Base-by-base conservation (phyloP, 2,797 vertebrate species). In the Hippoglossus hippoglossus region DNA sequence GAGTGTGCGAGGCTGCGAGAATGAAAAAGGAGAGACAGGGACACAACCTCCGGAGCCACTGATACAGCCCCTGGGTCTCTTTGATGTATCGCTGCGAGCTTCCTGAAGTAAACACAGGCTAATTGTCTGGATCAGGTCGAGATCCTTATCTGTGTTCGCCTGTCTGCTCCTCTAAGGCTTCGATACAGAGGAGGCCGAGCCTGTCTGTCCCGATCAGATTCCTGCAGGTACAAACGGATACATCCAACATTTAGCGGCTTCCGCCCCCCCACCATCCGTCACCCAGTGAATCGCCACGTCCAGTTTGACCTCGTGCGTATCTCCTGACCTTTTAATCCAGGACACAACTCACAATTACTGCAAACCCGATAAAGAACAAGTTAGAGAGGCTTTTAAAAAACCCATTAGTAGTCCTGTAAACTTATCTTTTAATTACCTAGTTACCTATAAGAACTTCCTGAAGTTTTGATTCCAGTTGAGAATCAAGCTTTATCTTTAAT, bases 41-140 rank as follows among this genome's bases (percentile, higher is more conserved):
- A 86, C 75, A 79, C 78, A 11, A 26, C 85, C 89, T 91, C 85
- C 84, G 87, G 92, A 95, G 94, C 77, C 85, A 87, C 57, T 24
- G 85, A 87, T 83, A 84, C 63, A 46, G 73, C 91, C 83, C 75
- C 70, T 51, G 0, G 88, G 87, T 81, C 71, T 67, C 91, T 95
- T 94, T 96, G 95, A 97, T 95, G 92, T 84, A 89, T 89, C 89
- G 72, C 86, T 81, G 91, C 81, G 0, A 76, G 87, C 91, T 92
- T 93, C 94, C 94, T 94, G 90, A 89, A 90, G 93, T 95, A 96
- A 97, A 97, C 94, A 95, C 93, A 87, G 94, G 90, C 95, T 97
- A 97, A 98, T 96, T 96, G 94, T 92, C 93, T 93, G 93, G 93
- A 94, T 96, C 94, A 91, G 93, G 84, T 81, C 31, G 86, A 96